These are phyloP conservation scores for Vipera latastei DNA, from an alignment of 2,797 vertebrate genomes.

Conservation along the genomic window DNA sequence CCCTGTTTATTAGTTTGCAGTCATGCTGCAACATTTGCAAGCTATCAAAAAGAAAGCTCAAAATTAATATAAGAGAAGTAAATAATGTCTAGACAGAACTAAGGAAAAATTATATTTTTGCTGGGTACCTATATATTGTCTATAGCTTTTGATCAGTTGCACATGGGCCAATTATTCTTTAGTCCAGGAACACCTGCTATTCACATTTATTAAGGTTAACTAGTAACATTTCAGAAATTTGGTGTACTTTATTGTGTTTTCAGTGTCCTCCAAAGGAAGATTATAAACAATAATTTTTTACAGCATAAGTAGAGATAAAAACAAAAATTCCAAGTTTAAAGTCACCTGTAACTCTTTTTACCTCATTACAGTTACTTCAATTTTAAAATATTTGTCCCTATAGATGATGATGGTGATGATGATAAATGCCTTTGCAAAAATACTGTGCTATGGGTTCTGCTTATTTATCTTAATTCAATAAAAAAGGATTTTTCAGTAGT, in stretches of 20 bases:
- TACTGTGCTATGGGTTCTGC: background rate
- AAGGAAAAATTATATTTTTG: slow-evolving; percentile 25
- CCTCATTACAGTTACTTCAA: background rate
- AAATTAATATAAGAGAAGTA: background rate
- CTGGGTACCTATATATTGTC: slow-evolving; percentile 12
- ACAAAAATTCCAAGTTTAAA: background rate
- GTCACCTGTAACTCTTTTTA: background rate
- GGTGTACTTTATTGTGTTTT: slow-evolving; percentile 33
- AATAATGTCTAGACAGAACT: slow-evolving; percentile 14
- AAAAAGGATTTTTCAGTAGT: background rate
- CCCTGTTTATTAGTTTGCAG: background rate
- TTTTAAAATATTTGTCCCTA: slow-evolving; percentile 4
- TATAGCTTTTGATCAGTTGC: slow-evolving; percentile 30
- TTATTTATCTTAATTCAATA: background rate
- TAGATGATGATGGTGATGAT: background rate
- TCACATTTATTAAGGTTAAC: background rate
- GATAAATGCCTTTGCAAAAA: background rate
- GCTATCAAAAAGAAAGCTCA: too few relatives aligned
- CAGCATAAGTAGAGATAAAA: background rate
- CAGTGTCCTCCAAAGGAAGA: slow-evolving; percentile 38
- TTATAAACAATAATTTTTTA: background rate
- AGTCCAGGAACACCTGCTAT: slow-evolving; percentile 28
- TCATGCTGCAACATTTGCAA: background rate
- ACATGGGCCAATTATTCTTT: slow-evolving; percentile 25
- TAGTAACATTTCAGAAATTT: background rate